phyloP scores from a whole-genome alignment of 2,888 invertebrate species.

The Glaucopsyche alexis region DNA sequence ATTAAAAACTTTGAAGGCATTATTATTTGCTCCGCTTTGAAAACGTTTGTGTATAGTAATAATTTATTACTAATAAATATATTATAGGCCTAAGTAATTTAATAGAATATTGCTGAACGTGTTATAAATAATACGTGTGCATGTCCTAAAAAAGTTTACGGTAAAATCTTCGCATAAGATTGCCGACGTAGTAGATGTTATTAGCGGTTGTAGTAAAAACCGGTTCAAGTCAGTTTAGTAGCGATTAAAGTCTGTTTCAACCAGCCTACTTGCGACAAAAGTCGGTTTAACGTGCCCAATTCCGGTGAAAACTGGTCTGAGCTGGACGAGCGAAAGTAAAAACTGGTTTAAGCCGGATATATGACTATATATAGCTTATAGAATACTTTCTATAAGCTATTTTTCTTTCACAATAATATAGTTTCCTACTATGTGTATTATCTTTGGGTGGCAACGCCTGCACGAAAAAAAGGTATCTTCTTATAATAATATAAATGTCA shows the following conservation, averaged over 20 bases:
- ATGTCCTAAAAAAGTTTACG: not conserved
- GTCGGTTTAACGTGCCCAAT: not conserved
- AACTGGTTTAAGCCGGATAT: not conserved
- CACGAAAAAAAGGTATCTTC: too few relatives aligned
- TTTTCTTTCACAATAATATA: too few relatives aligned
- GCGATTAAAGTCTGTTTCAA: not conserved
- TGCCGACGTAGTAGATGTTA: not conserved
- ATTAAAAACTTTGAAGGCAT: not conserved
- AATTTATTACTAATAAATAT: too few relatives aligned
- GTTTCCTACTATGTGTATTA: too few relatives aligned
- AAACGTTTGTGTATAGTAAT: not conserved
- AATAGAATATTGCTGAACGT: not conserved
- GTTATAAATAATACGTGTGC: not conserved
- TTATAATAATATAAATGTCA: too few relatives aligned
- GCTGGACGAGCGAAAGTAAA: not conserved
- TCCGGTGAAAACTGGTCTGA: not conserved
- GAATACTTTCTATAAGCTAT: not conserved
- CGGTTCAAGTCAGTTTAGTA: not conserved
- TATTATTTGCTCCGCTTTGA: not conserved
- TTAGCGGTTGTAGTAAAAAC: not conserved
- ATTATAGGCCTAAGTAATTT: not conserved
- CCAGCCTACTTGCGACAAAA: not conserved
- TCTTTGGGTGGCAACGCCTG: too few relatives aligned
- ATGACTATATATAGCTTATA: too few relatives aligned
- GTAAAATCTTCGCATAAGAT: not conserved